phyloP scores from a whole-genome alignment of 2,888 invertebrate genomes.

The Drosophila ezoana region DNA sequence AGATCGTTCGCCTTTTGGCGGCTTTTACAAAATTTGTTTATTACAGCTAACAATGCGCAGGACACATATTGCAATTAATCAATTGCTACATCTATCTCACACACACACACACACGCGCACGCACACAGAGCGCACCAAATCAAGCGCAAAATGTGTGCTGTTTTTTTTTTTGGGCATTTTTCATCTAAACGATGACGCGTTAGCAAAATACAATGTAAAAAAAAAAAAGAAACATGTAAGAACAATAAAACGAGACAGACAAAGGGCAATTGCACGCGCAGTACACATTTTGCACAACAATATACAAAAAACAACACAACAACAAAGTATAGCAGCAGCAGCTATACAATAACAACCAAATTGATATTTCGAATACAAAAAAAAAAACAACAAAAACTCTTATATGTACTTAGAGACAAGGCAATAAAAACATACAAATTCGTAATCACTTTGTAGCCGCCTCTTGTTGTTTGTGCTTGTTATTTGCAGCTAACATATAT shows the following conservation, averaged over 20 bases:
- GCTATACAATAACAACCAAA: slow-evolving; percentile 17
- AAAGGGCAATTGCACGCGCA: slow-evolving; percentile 26
- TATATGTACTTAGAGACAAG: slow-evolving; percentile 29
- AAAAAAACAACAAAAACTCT: slow-evolving; percentile 25
- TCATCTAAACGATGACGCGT: slow-evolving; percentile 50
- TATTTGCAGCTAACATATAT: slow-evolving; percentile 30
- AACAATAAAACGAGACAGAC: slow-evolving; percentile 20
- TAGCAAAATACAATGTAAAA: slow-evolving; percentile 35
- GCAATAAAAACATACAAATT: slow-evolving; percentile 52
- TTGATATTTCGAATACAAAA: slow-evolving; percentile 21
- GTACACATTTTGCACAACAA: slow-evolving; percentile 35
- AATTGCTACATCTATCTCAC: slow-evolving; percentile 39
- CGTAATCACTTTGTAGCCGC: slow-evolving; percentile 62
- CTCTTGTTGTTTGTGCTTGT: slow-evolving; percentile 22
- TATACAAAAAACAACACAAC: slow-evolving; percentile 18
- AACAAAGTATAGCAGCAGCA: slow-evolving; percentile 20
- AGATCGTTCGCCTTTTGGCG: slow-evolving; percentile 65
- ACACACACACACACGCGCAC: slow-evolving; percentile 13
- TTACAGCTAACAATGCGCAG: slow-evolving; percentile 24
- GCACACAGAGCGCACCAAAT: slow-evolving; percentile 31
- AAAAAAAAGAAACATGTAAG: too few relatives aligned
- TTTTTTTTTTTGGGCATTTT: slow-evolving; percentile 45
- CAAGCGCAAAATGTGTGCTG: slow-evolving; percentile 43
- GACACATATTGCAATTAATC: slow-evolving; percentile 38
- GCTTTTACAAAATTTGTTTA: slow-evolving; percentile 59